Evolutionary conservation across 2,113 vertebrate genomes (phyloP).

Genomic region (Monopterus albus): DNA sequence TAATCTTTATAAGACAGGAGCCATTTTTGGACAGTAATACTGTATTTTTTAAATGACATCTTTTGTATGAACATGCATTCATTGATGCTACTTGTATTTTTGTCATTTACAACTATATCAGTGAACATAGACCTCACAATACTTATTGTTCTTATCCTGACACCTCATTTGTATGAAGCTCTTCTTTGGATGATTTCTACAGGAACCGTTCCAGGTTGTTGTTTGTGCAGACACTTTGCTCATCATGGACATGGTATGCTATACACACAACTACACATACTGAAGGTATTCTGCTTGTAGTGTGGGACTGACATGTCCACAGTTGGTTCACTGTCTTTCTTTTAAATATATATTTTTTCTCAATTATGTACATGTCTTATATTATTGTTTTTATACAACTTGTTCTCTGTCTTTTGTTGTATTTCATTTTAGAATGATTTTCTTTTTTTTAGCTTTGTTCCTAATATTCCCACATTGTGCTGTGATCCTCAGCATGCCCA

Average conservation of each 20-base stretch:
- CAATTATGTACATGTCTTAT: too few relatives aligned
- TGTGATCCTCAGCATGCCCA: slow-evolving; percentile 90
- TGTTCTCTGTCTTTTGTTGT: background rate
- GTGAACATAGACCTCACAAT: background rate
- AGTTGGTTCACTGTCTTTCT: background rate
- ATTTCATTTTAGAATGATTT: background rate
- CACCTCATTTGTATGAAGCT: background rate
- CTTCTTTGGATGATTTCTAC: slow-evolving; percentile 26
- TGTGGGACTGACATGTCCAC: background rate
- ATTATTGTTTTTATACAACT: too few relatives aligned
- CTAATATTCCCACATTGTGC: too few relatives aligned
- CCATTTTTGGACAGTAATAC: too few relatives aligned
- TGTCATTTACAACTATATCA: background rate
- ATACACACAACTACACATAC: background rate
- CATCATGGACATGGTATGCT: slow-evolving; percentile 96
- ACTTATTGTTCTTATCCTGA: background rate
- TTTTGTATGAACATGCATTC: background rate
- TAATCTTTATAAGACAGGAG: background rate
- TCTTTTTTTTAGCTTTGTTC: background rate
- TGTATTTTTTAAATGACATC: background rate
- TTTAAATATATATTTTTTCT: background rate
- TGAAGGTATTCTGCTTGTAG: background rate
- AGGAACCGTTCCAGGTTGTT: slow-evolving; percentile 95
- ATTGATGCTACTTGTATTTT: background rate
- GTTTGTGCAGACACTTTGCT: slow-evolving; percentile 94